Base-by-base conservation (phyloP, 2,113 vertebrate genomes). In the Misgurnus anguillicaudatus region DNA sequence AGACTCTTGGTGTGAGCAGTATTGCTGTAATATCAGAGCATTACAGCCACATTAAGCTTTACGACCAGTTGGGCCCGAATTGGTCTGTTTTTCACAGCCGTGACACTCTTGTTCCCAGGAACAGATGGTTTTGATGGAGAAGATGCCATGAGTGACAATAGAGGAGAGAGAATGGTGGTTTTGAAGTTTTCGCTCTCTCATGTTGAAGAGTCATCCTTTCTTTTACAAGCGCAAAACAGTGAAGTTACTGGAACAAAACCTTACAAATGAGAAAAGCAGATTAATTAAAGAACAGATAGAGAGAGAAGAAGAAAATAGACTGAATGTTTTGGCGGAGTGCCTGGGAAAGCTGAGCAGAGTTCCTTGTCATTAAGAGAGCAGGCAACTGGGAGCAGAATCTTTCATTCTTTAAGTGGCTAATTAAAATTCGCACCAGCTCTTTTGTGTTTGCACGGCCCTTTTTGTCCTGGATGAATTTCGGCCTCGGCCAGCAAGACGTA, bases 381-480 rank as follows among this genome's bases (percentile, higher is more conserved):
- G 60, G 60, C 45, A 63, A 88, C 24, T 3, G 89, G 85, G 88
- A 88, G 87, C 76, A 42, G 82, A 87, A 90, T 87, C 91, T 91
- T 86, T 87, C 86, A 81, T 88, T 89, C 79, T 91, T 81, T 48
- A 66, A 71, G 58, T 87, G 86, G 89, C 87, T 93, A 92, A 90
- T 94, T 91, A 90, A 91, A 91, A 91, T 88, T 90, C 86, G 76
- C 57, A 83, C 87, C 79, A 80, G 82, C 77, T 69, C 80, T 69
- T 75, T 86, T n/a, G 65, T 88, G 89, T 88, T 80, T 61, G 75
- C 78, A 84, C 83, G 69, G 85, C 85, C 82, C 88, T 87, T 48
- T 73, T 81, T 88, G 86, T 80, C 82, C 67, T 13, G 1, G 41
- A 21, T 62, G 16, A 55, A 73, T 85, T 88, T 87, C 11, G 80